These are phyloP conservation scores for Pygocentrus nattereri DNA, from an alignment of 2,797 vertebrate genomes.

Conservation along the genomic window DNA sequence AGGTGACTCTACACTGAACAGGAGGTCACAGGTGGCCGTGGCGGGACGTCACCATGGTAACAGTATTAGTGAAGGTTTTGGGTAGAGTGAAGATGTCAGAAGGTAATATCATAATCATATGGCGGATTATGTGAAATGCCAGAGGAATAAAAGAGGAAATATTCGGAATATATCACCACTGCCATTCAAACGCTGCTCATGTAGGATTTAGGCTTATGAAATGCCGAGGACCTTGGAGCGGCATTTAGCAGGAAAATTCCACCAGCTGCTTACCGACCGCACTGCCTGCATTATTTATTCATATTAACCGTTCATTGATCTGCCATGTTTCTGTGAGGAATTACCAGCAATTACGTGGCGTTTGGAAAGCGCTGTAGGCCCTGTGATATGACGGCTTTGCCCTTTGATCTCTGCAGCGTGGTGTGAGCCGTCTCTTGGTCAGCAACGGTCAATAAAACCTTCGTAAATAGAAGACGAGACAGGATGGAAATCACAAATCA, in stretches of 20 bases:
- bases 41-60: too few species aligned
- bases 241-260: not conserved
- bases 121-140: conserved; percentile 7
- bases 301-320: not conserved
- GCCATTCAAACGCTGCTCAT: not conserved
- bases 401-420: not conserved
- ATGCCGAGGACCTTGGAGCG: conserved; percentile 3
- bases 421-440: not conserved
- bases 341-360: not conserved
- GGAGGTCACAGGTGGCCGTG: too few species aligned
- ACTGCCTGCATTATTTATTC: not conserved
- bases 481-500: not conserved
- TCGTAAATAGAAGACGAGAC: not conserved
- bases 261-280: not conserved
- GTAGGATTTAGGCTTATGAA: not conserved
- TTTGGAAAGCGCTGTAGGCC: not conserved
- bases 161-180: not conserved
- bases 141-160: not conserved
- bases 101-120: not conserved
- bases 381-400: not conserved
- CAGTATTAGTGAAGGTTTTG: not conserved
- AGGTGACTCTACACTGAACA: too few species aligned
- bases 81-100: not conserved
- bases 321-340: not conserved
- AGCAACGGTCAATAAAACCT: not conserved